Evolutionary conservation across 2,888 invertebrate species (phyloP), one percentile per base, ranked within the genome.

Genomic region (Cosmopolites sordidus): DNA sequence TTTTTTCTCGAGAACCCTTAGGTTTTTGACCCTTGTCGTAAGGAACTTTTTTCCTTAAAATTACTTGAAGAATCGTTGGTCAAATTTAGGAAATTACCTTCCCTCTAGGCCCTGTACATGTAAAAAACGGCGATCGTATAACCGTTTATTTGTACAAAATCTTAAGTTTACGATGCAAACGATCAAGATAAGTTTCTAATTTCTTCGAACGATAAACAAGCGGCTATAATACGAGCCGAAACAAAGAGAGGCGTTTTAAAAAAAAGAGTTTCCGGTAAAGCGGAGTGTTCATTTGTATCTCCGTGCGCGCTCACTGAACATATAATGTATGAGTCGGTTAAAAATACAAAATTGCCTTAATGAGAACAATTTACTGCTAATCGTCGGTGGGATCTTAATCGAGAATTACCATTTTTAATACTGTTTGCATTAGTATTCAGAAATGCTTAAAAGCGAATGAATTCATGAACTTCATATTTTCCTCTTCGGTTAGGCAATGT

Each of bases 311-410:
- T 72, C 72, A 72, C 62, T 71, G 72, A 73, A 68, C 72, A 70
- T 65, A 68, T 73, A 75, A 75, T 74, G 63, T 74, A 75, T 75
- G 70, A 74, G 70, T 69, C 72, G 69, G 72, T 74, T 75, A 73
- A 73, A 75, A 74, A 73, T 73, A 74, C 74, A 74, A 75, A 74
- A 75, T 75, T 74, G 74, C 73, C 65, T 67, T 75, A 75, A 75
- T 75, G 74, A 74, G 74, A 74, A 75, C 75, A 74, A 74, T 75
- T 75, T 74, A 75, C 73, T 73, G 73, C 73, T 75, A 75, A 75
- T 75, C 74, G 73, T 70, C 69, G 64, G 67, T n/a, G 66, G 72
- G 73, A 75, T 75, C 75, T 74, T 73, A 72, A 74, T 74, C 74
- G 73, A 71, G 72, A 72, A 72, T 71, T 64, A 63, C 60, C 62